These are phyloP conservation scores for Plestiodon gilberti DNA, from an alignment of 2,113 vertebrate species.

Conservation along the genomic window DNA sequence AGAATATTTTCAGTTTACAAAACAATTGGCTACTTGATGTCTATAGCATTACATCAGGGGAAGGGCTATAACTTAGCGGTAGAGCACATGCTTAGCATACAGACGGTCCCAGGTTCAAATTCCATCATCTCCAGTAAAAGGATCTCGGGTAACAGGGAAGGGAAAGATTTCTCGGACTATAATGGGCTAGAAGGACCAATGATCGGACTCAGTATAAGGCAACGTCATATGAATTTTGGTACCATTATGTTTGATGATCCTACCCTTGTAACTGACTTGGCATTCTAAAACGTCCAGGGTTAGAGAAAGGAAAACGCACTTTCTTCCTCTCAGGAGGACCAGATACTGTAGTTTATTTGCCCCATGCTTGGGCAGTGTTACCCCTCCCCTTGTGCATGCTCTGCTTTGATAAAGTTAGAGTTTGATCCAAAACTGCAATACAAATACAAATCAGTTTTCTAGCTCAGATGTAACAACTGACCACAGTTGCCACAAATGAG, in stretches of 20 bases:
- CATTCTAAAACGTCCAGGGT: background rate
- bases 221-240: too few relatives aligned
- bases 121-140: background rate
- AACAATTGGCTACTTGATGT: background rate
- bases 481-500: background rate
- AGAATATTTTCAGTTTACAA: background rate
- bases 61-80: background rate
- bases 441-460: background rate
- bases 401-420: too few relatives aligned
- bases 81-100: background rate
- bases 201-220: too few relatives aligned
- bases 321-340: background rate
- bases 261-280: background rate
- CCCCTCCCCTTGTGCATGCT: background rate
- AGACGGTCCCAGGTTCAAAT: background rate
- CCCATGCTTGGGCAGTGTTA: too few relatives aligned
- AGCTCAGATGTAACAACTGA: background rate
- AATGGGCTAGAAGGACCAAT: too few relatives aligned
- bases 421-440: too few relatives aligned
- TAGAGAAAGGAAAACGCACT: background rate
- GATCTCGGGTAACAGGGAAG: background rate
- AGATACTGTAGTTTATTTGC: too few relatives aligned
- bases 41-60: background rate
- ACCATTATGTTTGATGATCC: background rate
- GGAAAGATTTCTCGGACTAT: background rate